Percentiles rank a stretch among this genome's conserved stretches.
phyloP scores from a whole-genome alignment of 2,797 vertebrate species.

The Aldrovandia affinis region DNA sequence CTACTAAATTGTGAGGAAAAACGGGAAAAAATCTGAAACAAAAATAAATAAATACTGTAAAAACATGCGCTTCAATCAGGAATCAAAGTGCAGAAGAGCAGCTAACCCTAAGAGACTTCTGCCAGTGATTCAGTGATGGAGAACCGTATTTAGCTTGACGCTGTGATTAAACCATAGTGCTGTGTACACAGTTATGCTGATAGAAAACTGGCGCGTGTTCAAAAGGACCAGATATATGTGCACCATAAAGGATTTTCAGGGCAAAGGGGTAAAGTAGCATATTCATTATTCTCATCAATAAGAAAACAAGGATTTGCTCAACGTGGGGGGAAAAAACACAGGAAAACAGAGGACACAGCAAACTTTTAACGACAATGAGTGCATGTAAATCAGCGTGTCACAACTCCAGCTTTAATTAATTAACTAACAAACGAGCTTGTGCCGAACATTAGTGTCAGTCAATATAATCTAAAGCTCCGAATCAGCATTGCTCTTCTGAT shows the following conservation, averaged over 20 bases:
- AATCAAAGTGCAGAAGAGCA: background rate
- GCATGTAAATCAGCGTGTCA: background rate
- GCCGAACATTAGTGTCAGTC: background rate
- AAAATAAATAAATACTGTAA: too few relatives aligned
- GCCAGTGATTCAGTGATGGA: background rate
- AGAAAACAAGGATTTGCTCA: background rate
- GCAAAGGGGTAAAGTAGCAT: background rate
- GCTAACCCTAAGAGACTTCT: background rate
- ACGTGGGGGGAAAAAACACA: background rate
- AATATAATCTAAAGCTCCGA: background rate
- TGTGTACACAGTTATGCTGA: background rate
- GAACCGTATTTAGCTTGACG: background rate
- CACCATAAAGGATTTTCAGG: background rate
- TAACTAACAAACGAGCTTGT: constrained; percentile 19
- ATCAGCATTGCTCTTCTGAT: background rate
- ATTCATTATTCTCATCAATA: constrained; percentile 1
- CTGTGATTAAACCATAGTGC: background rate
- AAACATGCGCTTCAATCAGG: too few relatives aligned
- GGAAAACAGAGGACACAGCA: background rate
- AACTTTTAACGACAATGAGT: background rate
- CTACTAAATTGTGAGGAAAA: too few relatives aligned
- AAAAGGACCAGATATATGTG: background rate
- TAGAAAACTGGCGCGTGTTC: background rate
- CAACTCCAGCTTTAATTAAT: constrained; percentile 28
- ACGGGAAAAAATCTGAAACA: too few relatives aligned